A percentile compares a stretch with the other conserved stretches of the same genome.
phyloP scores from a whole-genome alignment of 2,113 vertebrate species.

The Astur gentilis region DNA sequence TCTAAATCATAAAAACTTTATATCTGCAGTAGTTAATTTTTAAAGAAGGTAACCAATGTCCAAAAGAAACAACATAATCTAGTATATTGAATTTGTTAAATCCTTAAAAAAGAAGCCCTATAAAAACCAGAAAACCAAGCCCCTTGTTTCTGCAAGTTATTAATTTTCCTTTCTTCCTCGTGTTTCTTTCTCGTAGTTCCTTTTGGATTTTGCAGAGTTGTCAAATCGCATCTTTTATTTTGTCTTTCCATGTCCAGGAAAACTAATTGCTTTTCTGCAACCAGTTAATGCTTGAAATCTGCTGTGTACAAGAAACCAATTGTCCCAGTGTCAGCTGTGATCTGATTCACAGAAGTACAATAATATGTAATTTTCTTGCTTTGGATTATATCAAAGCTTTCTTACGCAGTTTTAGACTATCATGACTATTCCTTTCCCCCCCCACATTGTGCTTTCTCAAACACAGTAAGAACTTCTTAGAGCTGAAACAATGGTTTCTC shows the following conservation, averaged over 20 bases:
- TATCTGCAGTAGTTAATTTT: not conserved
- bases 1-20: not conserved
- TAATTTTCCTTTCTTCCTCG: not conserved
- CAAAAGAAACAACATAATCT: not conserved
- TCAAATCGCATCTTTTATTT: not conserved
- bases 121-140: not conserved
- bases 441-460: not conserved
- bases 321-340: slow-evolving; percentile 23
- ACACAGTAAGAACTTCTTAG: not conserved
- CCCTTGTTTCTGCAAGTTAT: not conserved
- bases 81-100: not conserved
- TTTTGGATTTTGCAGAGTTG: not conserved
- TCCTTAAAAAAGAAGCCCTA: not conserved
- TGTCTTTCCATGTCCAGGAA: not conserved
- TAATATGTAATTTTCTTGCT: slow-evolving; percentile 17
- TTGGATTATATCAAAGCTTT: not conserved
- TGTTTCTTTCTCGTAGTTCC: not conserved
- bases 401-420: not conserved
- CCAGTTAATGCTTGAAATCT: slow-evolving; percentile 9
- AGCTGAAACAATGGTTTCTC: not conserved
- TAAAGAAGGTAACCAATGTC: not conserved
- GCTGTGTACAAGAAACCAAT: not conserved
- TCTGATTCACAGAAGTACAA: slow-evolving; percentile 14
- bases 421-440: not conserved
- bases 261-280: not conserved